A percentile compares a stretch with the other conserved stretches of the same genome.
phyloP scores from a whole-genome alignment of 2,888 invertebrate species.

The Alsophila aescularia region DNA sequence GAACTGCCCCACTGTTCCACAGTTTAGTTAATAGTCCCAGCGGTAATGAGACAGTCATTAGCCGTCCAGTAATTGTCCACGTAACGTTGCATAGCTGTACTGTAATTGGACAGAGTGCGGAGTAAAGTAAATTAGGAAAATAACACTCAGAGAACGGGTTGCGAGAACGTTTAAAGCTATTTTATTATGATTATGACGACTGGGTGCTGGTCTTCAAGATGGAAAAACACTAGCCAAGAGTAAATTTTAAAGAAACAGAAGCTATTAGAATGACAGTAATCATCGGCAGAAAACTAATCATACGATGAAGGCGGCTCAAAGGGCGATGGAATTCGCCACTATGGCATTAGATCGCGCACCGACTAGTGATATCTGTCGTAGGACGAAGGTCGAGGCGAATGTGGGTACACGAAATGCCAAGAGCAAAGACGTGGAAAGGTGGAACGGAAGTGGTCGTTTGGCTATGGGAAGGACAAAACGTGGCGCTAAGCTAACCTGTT shows the following conservation, averaged over 20 bases:
- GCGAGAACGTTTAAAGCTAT: conserved; percentile 11
- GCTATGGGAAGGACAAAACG: too few relatives aligned
- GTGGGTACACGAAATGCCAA: too few relatives aligned
- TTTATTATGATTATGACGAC: conserved; percentile 12
- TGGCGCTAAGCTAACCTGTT: too few relatives aligned
- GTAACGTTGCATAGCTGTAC: conserved; percentile 22
- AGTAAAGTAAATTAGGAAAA: conserved; percentile 30
- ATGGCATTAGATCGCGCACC: too few relatives aligned
- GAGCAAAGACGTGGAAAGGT: too few relatives aligned
- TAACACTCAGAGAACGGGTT: conserved; percentile 12
- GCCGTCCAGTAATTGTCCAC: conserved; percentile 22
- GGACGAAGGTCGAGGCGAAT: too few relatives aligned
- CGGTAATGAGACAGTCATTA: conserved; percentile 24
- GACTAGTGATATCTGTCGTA: too few relatives aligned
- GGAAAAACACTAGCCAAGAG: background rate
- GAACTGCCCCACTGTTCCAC: background rate
- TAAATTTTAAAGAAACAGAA: background rate
- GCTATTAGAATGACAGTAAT: too few relatives aligned
- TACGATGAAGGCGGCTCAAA: too few relatives aligned
- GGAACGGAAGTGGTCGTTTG: too few relatives aligned
- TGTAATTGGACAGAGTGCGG: conserved; percentile 15
- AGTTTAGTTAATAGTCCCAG: conserved; percentile 14
- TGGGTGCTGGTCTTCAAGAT: background rate
- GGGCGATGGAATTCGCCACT: too few relatives aligned
- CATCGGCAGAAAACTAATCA: too few relatives aligned